phyloP scores from a whole-genome alignment of 2,113 vertebrate genomes.

The Syrrhaptes paradoxus region DNA sequence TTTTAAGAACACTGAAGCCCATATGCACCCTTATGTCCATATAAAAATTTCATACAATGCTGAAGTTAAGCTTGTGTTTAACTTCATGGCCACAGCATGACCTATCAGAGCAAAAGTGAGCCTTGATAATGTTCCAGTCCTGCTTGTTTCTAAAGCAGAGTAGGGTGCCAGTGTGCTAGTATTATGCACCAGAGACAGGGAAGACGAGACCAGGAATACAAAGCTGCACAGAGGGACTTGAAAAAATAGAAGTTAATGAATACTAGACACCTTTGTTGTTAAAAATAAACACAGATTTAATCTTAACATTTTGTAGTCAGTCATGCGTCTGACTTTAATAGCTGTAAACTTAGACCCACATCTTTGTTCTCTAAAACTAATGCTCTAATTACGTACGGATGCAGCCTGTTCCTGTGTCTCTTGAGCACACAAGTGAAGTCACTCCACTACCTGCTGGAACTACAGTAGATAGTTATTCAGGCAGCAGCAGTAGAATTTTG shows the following conservation, averaged over 20 bases:
- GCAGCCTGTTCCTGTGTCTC: neutral
- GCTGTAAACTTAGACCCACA: conserved; percentile 43
- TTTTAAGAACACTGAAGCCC: neutral
- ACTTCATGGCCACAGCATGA: neutral
- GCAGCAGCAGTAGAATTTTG: conserved; percentile 53
- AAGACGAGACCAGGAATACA: neutral
- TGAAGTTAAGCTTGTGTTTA: neutral
- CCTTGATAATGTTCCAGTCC: neutral
- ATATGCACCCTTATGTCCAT: neutral
- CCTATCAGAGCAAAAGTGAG: conserved; percentile 37
- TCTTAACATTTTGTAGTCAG: conserved; percentile 35
- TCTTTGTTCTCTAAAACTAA: neutral
- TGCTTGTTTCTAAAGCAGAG: neutral
- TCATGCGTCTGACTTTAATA: conserved; percentile 44
- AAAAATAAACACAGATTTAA: conserved; percentile 64
- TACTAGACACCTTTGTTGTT: conserved; percentile 20
- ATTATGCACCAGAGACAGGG: neutral
- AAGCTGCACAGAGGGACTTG: neutral
- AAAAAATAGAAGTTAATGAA: conserved; percentile 17
- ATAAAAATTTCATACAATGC: neutral
- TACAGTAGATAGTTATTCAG: conserved; percentile 49
- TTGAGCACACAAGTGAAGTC: neutral
- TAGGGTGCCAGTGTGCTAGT: neutral
- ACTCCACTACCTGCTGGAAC: conserved; percentile 31
- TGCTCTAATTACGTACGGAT: conserved; percentile 37